Conservation (phyloP, 2,888 invertebrate genomes). For the Micoletzkya japonica region DNA sequence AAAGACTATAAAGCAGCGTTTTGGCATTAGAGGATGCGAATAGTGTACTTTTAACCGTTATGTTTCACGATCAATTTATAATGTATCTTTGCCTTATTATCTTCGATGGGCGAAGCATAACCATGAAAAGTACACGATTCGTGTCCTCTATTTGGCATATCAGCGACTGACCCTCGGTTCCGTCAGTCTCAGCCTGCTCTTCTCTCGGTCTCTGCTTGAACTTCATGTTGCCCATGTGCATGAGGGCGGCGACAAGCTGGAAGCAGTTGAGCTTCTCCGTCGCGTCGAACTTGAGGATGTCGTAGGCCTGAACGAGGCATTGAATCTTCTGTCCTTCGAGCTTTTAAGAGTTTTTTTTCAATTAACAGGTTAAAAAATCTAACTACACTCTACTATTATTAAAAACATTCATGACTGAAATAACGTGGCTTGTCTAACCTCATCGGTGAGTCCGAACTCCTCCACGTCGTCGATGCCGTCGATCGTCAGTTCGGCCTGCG, state of each 20-base stretch:
- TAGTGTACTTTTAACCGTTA: too few relatives aligned
- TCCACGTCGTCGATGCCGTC: conserved; percentile 92
- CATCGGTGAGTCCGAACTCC: conserved; percentile 42
- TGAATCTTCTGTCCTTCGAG: neutral
- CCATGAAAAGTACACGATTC: neutral
- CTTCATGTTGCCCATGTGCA: conserved; percentile 99
- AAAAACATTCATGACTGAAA: too few relatives aligned
- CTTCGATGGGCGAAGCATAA: conserved; percentile 36
- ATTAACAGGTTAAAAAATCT: too few relatives aligned
- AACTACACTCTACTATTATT: too few relatives aligned
- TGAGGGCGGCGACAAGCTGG: conserved; percentile 94
- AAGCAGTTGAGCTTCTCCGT: conserved; percentile 95
- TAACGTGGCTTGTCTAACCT: neutral
- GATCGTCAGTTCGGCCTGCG: conserved; percentile 91
- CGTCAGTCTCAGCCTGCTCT: conserved; percentile 86
- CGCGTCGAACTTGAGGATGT: conserved; percentile 94
- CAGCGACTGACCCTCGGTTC: conserved; percentile 67
- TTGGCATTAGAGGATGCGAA: conserved; percentile 67
- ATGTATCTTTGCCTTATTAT: too few relatives aligned
- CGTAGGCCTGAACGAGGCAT: conserved; percentile 98
- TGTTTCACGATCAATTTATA: too few relatives aligned
- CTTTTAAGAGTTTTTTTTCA: neutral
- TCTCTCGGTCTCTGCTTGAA: conserved; percentile 99
- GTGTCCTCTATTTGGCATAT: conserved; percentile 71
- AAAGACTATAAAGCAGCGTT: too few relatives aligned